Base-by-base conservation (phyloP, 1,140 invertebrate genomes). In the Asobara japonica region DNA sequence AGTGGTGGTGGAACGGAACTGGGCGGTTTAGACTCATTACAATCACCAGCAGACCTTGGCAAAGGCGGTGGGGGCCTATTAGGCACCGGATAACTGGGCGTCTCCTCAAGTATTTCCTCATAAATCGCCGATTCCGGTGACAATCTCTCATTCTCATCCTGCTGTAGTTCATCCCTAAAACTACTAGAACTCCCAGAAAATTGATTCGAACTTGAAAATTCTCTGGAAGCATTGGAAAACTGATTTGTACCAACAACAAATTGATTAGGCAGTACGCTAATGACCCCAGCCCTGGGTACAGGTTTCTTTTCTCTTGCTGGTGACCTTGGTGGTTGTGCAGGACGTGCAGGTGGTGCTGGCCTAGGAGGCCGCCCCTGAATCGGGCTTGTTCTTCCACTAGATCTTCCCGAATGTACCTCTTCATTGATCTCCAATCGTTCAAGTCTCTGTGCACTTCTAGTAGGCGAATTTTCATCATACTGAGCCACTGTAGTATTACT, bases 401-500 rank as follows among this genome's bases (percentile, higher is more conserved):
- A 74, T 69, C 80, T 78, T 7, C 78, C 82, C 4, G 81, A 79
- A 0, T 74, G 73, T 0, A 76, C 20, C 6, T 79, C 72, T 13
- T 82, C 79, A 2, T 67, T 67, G 38, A 82, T 78, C 4, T 83
- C 77, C 77, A 89, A 74, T 76, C 88, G 75, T 78, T 91, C 72
- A 77, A 91, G 80, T 65, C 79, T 77, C 7, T 81, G 71, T 20
- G 74, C 61, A 68, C 74, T 80, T 4, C 60, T 61, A 71, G 60
- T 76, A 13, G 80, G 75, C 1, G 87, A 85, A 78, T 84, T 82
- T 5, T 87, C 82, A 6, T 88, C 88, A 78, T 89, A 92, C 25
- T 97, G 87, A 5, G 95, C 92, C 56, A 94, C 88, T 3, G 95
- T 96, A 77, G 96, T 96, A 75, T 93, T 93, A 13, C 92, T 92